Percentiles rank a stretch among this genome's conserved stretches.
Evolutionary conservation across 2,888 invertebrate species (phyloP).

Genomic region (Brachycybe producta): DNA sequence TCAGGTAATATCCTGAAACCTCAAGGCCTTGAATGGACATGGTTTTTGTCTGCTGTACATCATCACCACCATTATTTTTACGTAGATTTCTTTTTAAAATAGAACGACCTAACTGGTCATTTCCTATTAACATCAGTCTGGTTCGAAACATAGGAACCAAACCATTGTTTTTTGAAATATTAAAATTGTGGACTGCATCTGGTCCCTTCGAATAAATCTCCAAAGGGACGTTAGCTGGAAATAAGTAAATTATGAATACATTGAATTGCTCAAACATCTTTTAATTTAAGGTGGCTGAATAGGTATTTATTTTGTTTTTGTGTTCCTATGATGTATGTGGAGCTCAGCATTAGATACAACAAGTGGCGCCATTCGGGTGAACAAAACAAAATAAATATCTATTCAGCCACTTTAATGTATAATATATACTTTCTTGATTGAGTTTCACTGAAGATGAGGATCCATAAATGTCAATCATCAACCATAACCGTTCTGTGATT

Average conservation of each 20-base stretch:
- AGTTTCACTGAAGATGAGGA: slow-evolving; percentile 12
- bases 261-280: too few species aligned
- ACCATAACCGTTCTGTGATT: slow-evolving; percentile 13
- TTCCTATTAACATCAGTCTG: slow-evolving; percentile 15
- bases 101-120: slow-evolving; percentile 12
- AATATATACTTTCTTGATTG: slow-evolving; percentile 12
- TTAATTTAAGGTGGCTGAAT: too few species aligned
- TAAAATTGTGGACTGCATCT: slow-evolving; percentile 14
- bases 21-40: slow-evolving; percentile 1
- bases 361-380: too few species aligned
- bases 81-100: slow-evolving; percentile 13
- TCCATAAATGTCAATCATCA: slow-evolving; percentile 18
- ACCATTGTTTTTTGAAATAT: slow-evolving; percentile 12
- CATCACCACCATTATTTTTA: slow-evolving; percentile 6
- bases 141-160: slow-evolving; percentile 14
- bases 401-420: too few species aligned
- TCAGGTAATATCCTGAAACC: slow-evolving; percentile 1
- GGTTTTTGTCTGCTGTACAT: background rate
- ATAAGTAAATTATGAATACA: background rate
- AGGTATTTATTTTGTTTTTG: too few species aligned
- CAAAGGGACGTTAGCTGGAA: slow-evolving; percentile 14
- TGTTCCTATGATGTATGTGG: too few species aligned
- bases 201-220: slow-evolving; percentile 18
- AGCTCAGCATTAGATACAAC: too few species aligned
- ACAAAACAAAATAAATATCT: background rate